Percentiles rank a stretch among this genome's conserved stretches.
These are phyloP conservation scores for Argentina silus DNA, from an alignment of 2,797 vertebrate genomes.

Conservation along the genomic window DNA sequence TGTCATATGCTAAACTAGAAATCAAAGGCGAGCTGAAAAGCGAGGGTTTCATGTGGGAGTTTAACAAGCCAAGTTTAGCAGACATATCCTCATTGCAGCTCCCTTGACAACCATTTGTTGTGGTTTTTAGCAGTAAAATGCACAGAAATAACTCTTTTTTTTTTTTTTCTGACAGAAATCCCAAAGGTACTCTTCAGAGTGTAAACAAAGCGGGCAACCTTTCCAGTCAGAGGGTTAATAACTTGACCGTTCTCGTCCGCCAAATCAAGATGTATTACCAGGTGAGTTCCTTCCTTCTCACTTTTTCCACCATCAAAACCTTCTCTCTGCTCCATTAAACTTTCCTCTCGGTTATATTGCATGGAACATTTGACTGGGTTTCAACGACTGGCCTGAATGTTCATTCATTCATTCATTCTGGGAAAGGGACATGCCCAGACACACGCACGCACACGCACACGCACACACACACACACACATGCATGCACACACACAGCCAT, in stretches of 20 bases:
- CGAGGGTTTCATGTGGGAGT: constrained; percentile 44
- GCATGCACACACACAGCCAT: background rate
- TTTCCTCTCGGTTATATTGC: background rate
- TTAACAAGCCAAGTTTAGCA: constrained; percentile 30
- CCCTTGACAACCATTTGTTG: constrained; percentile 20
- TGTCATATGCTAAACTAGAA: constrained; percentile 55
- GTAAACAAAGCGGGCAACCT: constrained; percentile 88
- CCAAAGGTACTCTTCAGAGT: constrained; percentile 80
- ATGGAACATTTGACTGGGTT: constrained; percentile 22
- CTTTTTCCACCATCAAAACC: background rate
- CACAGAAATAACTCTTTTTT: constrained; percentile 9
- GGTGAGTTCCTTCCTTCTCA: constrained; percentile 74
- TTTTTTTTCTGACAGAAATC: constrained; percentile 77
- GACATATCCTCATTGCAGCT: constrained; percentile 25
- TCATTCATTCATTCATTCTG: constrained; percentile 1
- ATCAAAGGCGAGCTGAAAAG: constrained; percentile 45
- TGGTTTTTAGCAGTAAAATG: constrained; percentile 6
- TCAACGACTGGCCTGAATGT: background rate
- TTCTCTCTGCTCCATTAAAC: background rate
- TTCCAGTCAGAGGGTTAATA: constrained; percentile 87
- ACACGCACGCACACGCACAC: constrained; percentile 5
- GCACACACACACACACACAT: background rate
- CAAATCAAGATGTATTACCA: constrained; percentile 92
- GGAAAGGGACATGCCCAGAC: background rate
- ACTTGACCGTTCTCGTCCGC: constrained; percentile 87